Conservation (phyloP, 2,888 invertebrate genomes). For the Conistra vaccinii region DNA sequence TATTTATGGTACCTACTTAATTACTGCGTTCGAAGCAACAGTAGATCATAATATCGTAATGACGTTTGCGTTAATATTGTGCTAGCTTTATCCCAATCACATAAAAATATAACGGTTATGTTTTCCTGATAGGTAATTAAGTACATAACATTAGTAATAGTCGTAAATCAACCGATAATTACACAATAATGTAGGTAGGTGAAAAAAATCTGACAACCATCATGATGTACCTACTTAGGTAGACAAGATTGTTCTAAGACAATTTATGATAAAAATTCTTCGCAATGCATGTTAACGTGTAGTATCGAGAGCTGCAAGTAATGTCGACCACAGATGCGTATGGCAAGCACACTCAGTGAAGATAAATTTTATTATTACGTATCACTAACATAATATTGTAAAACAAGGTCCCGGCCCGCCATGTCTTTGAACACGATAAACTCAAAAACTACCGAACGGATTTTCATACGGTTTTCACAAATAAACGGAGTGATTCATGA, state of each 20-base stretch:
- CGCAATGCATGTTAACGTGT: background rate
- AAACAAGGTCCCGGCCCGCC: too few relatives aligned
- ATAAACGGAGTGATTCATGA: too few relatives aligned
- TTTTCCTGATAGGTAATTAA: constrained; percentile 26
- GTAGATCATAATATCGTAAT: background rate
- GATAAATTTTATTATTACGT: too few relatives aligned
- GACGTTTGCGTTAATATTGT: background rate
- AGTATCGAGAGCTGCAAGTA: background rate
- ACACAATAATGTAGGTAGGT: constrained; percentile 6
- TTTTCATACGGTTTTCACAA: too few relatives aligned
- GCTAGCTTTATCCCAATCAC: background rate
- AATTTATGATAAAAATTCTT: background rate
- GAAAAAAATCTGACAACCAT: background rate
- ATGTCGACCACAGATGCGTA: background rate
- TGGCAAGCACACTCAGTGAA: background rate
- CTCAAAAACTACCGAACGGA: too few relatives aligned
- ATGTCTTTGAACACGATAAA: too few relatives aligned
- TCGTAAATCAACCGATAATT: constrained; percentile 24
- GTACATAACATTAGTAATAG: constrained; percentile 6
- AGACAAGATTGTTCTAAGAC: background rate
- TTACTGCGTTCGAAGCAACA: background rate
- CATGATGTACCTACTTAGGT: background rate
- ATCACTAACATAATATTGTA: too few relatives aligned
- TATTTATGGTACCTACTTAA: background rate
- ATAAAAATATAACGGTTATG: background rate